These are phyloP conservation scores for Drosophila mauritiana DNA, from an alignment of 1,140 invertebrate species.

Conservation along the genomic window DNA sequence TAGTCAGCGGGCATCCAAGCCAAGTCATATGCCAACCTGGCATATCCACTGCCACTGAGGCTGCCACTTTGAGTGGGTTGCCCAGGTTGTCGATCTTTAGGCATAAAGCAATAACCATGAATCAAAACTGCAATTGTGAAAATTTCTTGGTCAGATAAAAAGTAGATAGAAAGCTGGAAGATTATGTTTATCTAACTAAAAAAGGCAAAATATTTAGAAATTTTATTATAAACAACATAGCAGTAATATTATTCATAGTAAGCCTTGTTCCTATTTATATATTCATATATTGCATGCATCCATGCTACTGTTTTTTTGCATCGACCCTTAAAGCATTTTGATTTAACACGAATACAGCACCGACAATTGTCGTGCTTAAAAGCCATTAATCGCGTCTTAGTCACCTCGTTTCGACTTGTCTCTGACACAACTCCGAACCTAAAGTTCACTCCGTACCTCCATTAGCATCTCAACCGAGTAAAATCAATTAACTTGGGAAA, in stretches of 20 bases:
- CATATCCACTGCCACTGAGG: constrained; percentile 7
- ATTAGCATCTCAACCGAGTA: constrained; percentile 37
- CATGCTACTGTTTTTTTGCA: background rate
- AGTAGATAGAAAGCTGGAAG: background rate
- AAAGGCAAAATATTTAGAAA: background rate
- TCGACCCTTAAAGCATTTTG: background rate
- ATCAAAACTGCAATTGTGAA: background rate
- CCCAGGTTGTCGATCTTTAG: background rate
- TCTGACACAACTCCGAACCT: constrained; percentile 18
- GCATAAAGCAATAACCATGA: constrained; percentile 14
- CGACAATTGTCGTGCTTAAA: constrained; percentile 15
- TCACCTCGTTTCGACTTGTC: constrained; percentile 11
- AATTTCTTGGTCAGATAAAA: too few relatives aligned
- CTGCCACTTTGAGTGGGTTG: constrained; percentile 45
- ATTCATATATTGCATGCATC: background rate
- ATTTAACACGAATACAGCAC: background rate
- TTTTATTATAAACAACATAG: background rate
- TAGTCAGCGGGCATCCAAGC: constrained; percentile 44
- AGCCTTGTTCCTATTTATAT: too few relatives aligned
- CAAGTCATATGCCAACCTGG: constrained; percentile 2
- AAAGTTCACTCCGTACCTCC: constrained; percentile 13
- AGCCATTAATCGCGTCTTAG: constrained; percentile 16
- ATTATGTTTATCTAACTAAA: background rate
- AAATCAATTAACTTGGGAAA: constrained; percentile 63
- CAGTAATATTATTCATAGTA: too few relatives aligned